A percentile compares a stretch with the other conserved stretches of the same genome.
Conservation (phyloP, 1,140 invertebrate genomes). For the Drosophila equinoxialis region DNA sequence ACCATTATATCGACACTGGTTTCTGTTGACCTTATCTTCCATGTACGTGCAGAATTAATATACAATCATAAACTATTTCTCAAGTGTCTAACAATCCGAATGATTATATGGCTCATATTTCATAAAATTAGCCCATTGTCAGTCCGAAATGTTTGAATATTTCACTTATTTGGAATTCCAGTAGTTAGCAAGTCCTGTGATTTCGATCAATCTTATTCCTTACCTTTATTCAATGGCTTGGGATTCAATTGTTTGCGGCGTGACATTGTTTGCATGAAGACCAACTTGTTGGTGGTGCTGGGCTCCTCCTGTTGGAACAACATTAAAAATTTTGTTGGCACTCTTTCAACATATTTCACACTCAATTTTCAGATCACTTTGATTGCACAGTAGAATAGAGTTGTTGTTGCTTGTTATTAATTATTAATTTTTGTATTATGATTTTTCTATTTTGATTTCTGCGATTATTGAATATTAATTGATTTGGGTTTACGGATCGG, state of each 20-base stretch:
- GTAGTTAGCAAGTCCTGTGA: too few relatives aligned
- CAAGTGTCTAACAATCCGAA: neutral
- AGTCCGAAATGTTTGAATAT: neutral
- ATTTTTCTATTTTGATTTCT: slow-evolving; percentile 23
- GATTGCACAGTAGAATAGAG: slow-evolving; percentile 31
- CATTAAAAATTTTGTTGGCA: slow-evolving; percentile 12
- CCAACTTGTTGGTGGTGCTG: slow-evolving; percentile 40
- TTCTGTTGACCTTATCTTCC: too few relatives aligned
- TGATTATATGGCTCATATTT: neutral
- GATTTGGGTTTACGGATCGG: slow-evolving; percentile 44
- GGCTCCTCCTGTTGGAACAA: slow-evolving; percentile 28
- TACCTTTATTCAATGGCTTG: slow-evolving; percentile 85
- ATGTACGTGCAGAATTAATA: slow-evolving; percentile 1
- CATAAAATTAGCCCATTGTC: neutral
- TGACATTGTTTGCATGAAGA: slow-evolving; percentile 82
- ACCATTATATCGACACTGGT: too few relatives aligned
- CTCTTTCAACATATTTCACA: slow-evolving; percentile 7
- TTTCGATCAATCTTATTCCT: slow-evolving; percentile 2
- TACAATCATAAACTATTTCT: neutral
- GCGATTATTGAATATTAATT: slow-evolving; percentile 64
- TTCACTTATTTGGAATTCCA: neutral
- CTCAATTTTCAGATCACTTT: slow-evolving; percentile 15
- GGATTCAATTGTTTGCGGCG: slow-evolving; percentile 85
- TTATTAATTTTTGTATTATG: slow-evolving; percentile 42
- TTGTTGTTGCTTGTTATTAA: slow-evolving; percentile 34